phyloP scores from a whole-genome alignment of 2,113 vertebrate species.

The Mormoops blainvillei region DNA sequence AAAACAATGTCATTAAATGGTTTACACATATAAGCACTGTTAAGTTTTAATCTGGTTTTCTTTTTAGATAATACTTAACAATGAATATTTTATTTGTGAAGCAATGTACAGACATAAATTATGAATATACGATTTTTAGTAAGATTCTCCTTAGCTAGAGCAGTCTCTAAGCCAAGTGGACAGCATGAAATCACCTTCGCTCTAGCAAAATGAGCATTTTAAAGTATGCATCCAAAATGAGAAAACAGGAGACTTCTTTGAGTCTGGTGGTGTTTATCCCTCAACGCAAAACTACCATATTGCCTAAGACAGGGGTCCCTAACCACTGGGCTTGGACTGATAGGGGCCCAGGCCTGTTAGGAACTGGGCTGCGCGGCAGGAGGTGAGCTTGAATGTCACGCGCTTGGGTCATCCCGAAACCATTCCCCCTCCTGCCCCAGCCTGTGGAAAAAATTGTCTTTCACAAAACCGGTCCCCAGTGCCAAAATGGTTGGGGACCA shows the following conservation, averaged over 20 bases:
- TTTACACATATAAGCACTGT: neutral
- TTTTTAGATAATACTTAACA: neutral
- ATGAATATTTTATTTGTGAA: neutral
- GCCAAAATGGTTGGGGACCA: too few species aligned
- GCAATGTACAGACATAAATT: neutral
- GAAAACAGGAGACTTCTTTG: neutral
- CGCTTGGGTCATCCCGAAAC: too few species aligned
- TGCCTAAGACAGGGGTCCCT: neutral
- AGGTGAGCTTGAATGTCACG: too few species aligned
- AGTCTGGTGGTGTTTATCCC: neutral
- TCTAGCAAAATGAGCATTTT: neutral
- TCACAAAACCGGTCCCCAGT: too few species aligned
- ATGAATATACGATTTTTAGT: neutral
- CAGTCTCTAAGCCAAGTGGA: neutral
- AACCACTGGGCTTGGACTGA: too few species aligned
- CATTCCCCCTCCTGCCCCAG: too few species aligned
- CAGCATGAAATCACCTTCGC: neutral
- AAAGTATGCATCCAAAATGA: neutral
- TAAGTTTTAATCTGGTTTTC: neutral
- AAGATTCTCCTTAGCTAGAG: neutral
- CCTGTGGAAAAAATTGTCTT: too few species aligned
- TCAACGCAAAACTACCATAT: neutral
- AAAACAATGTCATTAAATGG: neutral
- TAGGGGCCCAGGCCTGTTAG: too few species aligned
- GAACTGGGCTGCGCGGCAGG: too few species aligned